These are phyloP conservation scores for Nylanderia fulva DNA, from an alignment of 1,140 invertebrate species.

Conservation along the genomic window DNA sequence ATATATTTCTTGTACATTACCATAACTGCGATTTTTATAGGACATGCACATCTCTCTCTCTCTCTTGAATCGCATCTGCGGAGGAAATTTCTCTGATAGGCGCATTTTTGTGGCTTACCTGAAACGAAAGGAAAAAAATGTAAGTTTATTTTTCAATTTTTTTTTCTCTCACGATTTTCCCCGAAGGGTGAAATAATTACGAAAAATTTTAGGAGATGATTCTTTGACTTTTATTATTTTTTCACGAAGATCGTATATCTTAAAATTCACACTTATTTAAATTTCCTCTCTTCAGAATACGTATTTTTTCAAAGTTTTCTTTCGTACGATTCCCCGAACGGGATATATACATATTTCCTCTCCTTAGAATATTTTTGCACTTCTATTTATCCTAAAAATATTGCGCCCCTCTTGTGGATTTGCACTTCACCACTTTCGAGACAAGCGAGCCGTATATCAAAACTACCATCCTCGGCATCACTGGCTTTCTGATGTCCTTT, in stretches of 20 bases:
- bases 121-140: not conserved
- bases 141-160: too few species aligned
- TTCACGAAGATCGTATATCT: too few species aligned
- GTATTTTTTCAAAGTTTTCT: not conserved
- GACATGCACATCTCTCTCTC: not conserved
- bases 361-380: not conserved
- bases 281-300: too few species aligned
- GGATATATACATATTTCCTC: too few species aligned
- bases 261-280: too few species aligned
- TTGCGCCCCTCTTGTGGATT: slow-evolving; percentile 1
- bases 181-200: too few species aligned
- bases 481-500: slow-evolving; percentile 35
- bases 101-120: not conserved
- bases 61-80: not conserved
- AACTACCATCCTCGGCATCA: slow-evolving; percentile 40
- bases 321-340: not conserved
- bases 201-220: too few species aligned
- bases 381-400: slow-evolving; percentile 21
- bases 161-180: too few species aligned
- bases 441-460: slow-evolving; percentile 39
- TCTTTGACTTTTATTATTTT: too few species aligned
- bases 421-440: slow-evolving; percentile 27
- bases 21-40: not conserved
- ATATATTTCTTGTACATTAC: slow-evolving; percentile 1
- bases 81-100: not conserved